These are phyloP conservation scores for Rhagoletis pomonella DNA, from an alignment of 1,140 invertebrate species.

Conservation along the genomic window DNA sequence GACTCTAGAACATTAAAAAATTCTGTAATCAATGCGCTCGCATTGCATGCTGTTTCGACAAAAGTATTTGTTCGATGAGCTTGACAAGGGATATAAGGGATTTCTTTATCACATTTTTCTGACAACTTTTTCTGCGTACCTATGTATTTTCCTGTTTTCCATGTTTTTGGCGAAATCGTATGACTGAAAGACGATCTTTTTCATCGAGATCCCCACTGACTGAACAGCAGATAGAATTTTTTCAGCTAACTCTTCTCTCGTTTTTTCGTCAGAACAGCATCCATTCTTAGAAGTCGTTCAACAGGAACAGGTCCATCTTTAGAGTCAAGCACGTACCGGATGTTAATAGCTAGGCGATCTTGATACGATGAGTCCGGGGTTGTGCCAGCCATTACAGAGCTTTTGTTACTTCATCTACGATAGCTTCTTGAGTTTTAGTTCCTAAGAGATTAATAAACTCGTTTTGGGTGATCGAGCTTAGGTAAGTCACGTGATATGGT, in stretches of 20 bases:
- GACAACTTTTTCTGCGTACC: too few species aligned
- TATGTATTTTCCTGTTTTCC: too few species aligned
- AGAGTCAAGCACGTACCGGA: not conserved
- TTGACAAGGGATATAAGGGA: not conserved
- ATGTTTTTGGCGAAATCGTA: not conserved
- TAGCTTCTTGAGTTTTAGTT: too few species aligned
- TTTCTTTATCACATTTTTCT: not conserved
- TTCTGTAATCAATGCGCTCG: not conserved
- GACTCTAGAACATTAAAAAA: constrained; percentile 7
- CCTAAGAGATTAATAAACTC: too few species aligned
- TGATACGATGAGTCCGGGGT: not conserved
- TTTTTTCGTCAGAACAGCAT: constrained; percentile 14
- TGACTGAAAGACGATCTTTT: not conserved
- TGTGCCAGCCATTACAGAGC: too few species aligned
- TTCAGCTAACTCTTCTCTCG: not conserved
- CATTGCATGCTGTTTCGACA: constrained; percentile 13
- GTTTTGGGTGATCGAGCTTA: too few species aligned
- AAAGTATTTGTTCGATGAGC: not conserved
- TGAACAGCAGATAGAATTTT: not conserved
- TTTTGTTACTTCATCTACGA: too few species aligned
- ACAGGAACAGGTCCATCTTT: constrained; percentile 4
- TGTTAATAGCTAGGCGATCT: constrained; percentile 29
- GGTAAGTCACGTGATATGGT: too few species aligned
- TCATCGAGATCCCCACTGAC: too few species aligned
- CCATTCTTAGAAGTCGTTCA: constrained; percentile 21